Percentiles rank a stretch among this genome's conserved stretches.
These are phyloP conservation scores for Pollimyrus isidori DNA, from an alignment of 2,113 vertebrate species.

Conservation along the genomic window DNA sequence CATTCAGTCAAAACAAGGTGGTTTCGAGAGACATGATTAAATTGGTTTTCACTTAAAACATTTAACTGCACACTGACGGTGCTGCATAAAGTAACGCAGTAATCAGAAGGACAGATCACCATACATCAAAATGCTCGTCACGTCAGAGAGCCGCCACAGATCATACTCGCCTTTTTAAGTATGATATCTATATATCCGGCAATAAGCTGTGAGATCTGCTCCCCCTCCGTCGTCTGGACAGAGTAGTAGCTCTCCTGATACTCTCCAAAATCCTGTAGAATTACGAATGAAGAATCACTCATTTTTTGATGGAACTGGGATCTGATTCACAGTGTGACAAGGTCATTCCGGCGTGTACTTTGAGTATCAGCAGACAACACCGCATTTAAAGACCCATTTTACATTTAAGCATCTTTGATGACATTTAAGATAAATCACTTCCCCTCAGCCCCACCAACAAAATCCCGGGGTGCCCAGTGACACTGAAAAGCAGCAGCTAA, in stretches of 20 bases:
- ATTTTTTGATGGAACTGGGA: not conserved
- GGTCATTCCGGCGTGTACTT: not conserved
- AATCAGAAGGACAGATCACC: constrained; percentile 3
- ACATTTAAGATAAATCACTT: not conserved
- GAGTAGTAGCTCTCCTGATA: constrained; percentile 99
- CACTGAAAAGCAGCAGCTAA: not conserved
- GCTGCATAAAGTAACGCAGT: not conserved
- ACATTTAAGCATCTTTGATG: not conserved
- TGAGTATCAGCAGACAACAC: not conserved
- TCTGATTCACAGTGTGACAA: not conserved
- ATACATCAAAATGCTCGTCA: not conserved
- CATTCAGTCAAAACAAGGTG: not conserved
- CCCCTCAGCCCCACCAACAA: not conserved
- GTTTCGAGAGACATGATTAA: not conserved
- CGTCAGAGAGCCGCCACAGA: not conserved
- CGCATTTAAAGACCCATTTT: not conserved
- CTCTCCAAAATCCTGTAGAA: constrained; percentile 87
- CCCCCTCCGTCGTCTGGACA: constrained; percentile 95
- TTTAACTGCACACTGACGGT: not conserved
- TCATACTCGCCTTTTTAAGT: constrained; percentile 82
- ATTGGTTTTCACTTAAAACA: not conserved
- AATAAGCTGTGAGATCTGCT: constrained; percentile 97
- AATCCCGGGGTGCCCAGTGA: not conserved
- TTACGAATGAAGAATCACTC: not conserved
- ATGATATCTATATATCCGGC: constrained; percentile 99